These are phyloP conservation scores for Drosophila ambigua DNA, from an alignment of 1,140 invertebrate genomes.

Conservation along the genomic window DNA sequence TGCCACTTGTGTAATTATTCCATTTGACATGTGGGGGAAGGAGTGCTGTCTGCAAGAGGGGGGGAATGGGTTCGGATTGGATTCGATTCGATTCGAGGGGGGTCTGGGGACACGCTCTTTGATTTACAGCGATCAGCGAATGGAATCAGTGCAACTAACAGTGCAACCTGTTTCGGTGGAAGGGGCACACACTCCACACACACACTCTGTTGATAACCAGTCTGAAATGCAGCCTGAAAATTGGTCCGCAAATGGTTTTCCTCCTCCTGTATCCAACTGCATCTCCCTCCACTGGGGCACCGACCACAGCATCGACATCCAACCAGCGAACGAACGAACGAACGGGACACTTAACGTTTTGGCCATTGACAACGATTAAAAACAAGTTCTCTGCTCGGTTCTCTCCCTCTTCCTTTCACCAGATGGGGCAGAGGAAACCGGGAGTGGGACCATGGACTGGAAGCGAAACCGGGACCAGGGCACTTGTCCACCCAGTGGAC, in stretches of 20 bases:
- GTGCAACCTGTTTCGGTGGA: slow-evolving; percentile 71
- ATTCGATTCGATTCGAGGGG: background rate
- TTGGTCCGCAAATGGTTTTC: slow-evolving; percentile 57
- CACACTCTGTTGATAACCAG: slow-evolving; percentile 47
- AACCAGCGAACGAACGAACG: slow-evolving; percentile 1
- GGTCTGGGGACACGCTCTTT: slow-evolving; percentile 24
- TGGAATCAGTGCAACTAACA: slow-evolving; percentile 79
- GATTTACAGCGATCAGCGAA: slow-evolving; percentile 61
- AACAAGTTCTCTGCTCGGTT: slow-evolving; percentile 59
- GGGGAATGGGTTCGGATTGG: too few relatives aligned
- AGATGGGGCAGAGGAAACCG: background rate
- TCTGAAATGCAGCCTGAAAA: slow-evolving; percentile 63
- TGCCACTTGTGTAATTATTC: slow-evolving; percentile 67
- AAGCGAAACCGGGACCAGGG: slow-evolving; percentile 58
- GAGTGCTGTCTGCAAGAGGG: background rate
- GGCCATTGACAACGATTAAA: slow-evolving; percentile 81
- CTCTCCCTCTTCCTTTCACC: slow-evolving; percentile 3
- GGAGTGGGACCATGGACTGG: slow-evolving; percentile 28
- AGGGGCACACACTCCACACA: slow-evolving; percentile 2
- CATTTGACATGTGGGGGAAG: slow-evolving; percentile 37
- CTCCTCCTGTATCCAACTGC: background rate
- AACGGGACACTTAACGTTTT: slow-evolving; percentile 81
- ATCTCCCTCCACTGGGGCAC: slow-evolving; percentile 8
- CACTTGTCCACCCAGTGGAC: slow-evolving; percentile 46
- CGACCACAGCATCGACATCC: slow-evolving; percentile 38